Evolutionary conservation across 2,797 vertebrate species (phyloP), one percentile per base, ranked within the genome.

Genomic region (Rhinella marina): DNA sequence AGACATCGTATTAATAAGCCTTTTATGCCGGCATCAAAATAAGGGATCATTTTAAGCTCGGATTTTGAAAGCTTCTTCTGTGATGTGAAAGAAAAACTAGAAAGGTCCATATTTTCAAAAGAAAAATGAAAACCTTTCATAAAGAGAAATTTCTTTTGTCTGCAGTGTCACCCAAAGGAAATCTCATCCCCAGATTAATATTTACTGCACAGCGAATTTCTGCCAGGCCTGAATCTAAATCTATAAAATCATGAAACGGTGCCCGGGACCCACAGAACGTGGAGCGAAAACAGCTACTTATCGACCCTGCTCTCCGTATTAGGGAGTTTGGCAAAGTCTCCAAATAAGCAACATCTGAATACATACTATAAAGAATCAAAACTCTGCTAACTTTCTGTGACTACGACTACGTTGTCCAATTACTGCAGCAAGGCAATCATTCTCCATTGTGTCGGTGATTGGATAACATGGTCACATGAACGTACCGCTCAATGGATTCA

Each of bases 21-120:
- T 86, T 86, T 86, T 56, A 72, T 81, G 64, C 29, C 27, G 25
- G 78, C 62, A 81, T 86, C 77, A 81, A 81, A 86, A 81, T 72
- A 86, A 72, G 21, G 77, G 66, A 86, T 73, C 59, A 68, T 86
- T 86, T 70, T 68, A 86, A 80, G 11, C 29, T 64, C 6, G 19
- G 32, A 64, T 66, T 64, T 23, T 81, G 48, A 72, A 86, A 80
- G 76, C 76, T 68, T 7, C 16, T 78, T 48, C 59, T 70, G 21
- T 86, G 76, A 86, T 86, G 59, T 80, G 52, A 66, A 70, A 56
- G 57, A 70, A 72, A 56, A 73, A 59, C n/a, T 73, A 29, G 23
- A 68, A 41, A 41, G 48, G 52, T 68, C 68, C 32, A 32, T 61
- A 48, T 64, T 70, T 57, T 72, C 77, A 59, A 82, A 61, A 73